These are phyloP conservation scores for Atethmia centrago DNA, from an alignment of 2,888 invertebrate genomes.

Conservation along the genomic window DNA sequence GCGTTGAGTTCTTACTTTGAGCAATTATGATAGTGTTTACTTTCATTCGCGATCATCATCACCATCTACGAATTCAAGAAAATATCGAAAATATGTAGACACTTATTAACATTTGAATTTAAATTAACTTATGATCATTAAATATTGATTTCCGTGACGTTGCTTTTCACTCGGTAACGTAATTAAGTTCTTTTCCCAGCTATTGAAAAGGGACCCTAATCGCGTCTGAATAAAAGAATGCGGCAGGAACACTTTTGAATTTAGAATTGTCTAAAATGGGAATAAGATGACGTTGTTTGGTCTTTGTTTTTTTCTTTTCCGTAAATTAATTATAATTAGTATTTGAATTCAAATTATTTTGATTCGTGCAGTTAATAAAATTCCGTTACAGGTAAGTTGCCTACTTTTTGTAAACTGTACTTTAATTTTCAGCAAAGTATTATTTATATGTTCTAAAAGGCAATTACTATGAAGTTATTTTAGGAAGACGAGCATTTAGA, in stretches of 20 bases:
- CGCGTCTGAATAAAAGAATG: not conserved
- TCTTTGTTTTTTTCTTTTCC: too few relatives aligned
- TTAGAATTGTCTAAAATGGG: not conserved
- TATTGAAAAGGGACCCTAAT: not conserved
- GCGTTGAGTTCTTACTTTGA: not conserved
- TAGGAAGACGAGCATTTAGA: not conserved
- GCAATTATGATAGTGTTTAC: conserved; percentile 2
- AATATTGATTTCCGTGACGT: too few relatives aligned
- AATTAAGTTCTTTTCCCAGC: not conserved
- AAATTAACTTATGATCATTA: not conserved
- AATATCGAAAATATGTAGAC: not conserved
- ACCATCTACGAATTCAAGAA: not conserved
- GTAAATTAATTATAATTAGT: not conserved
- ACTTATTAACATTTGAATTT: not conserved
- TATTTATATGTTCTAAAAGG: not conserved
- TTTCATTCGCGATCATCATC: conserved; percentile 3
- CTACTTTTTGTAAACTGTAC: not conserved
- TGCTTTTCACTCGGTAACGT: not conserved
- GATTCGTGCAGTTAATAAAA: not conserved
- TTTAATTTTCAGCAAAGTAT: not conserved
- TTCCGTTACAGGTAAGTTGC: not conserved
- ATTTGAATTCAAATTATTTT: not conserved
- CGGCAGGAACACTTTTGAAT: not conserved
- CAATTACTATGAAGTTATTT: not conserved
- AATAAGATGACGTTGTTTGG: not conserved